These are phyloP conservation scores for Spisula subtruncata DNA, from an alignment of 2,888 invertebrate genomes.

Conservation along the genomic window DNA sequence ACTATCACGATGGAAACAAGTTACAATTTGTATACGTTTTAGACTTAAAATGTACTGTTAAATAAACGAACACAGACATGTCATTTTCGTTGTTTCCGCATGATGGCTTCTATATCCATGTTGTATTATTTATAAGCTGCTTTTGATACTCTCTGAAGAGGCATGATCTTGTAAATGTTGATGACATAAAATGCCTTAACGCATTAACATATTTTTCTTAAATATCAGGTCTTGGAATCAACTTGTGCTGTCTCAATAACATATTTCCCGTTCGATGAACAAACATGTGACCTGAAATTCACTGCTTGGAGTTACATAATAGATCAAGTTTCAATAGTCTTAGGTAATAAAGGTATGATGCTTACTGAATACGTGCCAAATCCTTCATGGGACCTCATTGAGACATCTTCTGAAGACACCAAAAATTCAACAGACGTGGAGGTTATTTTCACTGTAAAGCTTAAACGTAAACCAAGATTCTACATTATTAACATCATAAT, in stretches of 20 bases:
- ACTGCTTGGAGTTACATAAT: slow-evolving; percentile 41
- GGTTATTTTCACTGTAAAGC: slow-evolving; percentile 16
- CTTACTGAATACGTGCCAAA: neutral
- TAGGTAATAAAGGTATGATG: neutral
- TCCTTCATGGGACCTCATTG: slow-evolving; percentile 22
- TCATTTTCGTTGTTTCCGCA: too few species aligned
- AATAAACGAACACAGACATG: too few species aligned
- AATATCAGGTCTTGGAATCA: slow-evolving; percentile 26
- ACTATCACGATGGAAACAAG: too few species aligned
- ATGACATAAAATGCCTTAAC: too few species aligned
- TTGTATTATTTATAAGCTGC: too few species aligned
- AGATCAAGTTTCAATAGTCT: neutral
- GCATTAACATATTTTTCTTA: too few species aligned
- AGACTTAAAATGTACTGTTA: too few species aligned
- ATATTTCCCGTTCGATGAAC: slow-evolving; percentile 27
- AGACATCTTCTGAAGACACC: neutral
- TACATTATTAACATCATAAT: slow-evolving; percentile 41
- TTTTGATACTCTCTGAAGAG: too few species aligned
- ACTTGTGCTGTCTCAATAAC: slow-evolving; percentile 25
- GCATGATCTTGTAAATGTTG: too few species aligned
- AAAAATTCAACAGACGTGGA: too few species aligned
- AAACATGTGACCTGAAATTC: slow-evolving; percentile 27
- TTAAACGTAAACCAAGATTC: slow-evolving; percentile 49
- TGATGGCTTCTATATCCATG: too few species aligned
- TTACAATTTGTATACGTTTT: too few species aligned